Conservation (phyloP, 2,797 vertebrate species). For the Eospalax fontanierii region DNA sequence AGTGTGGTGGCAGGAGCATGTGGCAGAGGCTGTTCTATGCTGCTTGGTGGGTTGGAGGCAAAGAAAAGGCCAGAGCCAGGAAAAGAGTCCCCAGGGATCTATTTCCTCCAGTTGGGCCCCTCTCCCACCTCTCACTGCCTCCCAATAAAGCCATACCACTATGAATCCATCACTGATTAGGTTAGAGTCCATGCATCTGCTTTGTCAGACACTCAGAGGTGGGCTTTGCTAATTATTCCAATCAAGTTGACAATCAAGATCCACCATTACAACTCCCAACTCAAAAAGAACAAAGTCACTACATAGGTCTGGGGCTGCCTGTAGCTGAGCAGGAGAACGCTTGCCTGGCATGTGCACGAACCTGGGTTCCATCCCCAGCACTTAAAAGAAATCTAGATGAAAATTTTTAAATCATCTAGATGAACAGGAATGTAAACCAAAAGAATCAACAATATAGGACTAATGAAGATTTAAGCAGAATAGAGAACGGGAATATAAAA, state of each 20-base stretch:
- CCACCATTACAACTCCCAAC: background rate
- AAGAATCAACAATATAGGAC: background rate
- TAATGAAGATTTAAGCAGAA: background rate
- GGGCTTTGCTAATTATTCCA: background rate
- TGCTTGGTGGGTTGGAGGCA: background rate
- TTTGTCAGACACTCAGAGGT: background rate
- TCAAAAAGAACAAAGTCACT: background rate
- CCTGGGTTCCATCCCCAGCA: background rate
- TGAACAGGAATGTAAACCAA: background rate
- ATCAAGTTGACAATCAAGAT: background rate
- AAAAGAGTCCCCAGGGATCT: background rate
- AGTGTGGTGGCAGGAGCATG: background rate
- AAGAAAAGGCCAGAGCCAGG: background rate
- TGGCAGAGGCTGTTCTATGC: background rate
- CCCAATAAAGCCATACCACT: rapidly evolving
- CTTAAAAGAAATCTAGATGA: background rate
- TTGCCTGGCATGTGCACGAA: background rate
- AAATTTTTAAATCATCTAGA: background rate
- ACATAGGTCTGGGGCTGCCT: background rate
- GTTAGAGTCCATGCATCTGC: background rate
- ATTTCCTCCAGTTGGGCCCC: background rate
- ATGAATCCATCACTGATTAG: background rate
- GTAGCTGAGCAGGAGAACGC: background rate
- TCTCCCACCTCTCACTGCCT: background rate
- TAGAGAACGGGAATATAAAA: rapidly evolving